Percentiles rank a stretch among this genome's conserved stretches.
Conservation (phyloP, 2,113 vertebrate species). For the Hirundichthys speculiger region DNA sequence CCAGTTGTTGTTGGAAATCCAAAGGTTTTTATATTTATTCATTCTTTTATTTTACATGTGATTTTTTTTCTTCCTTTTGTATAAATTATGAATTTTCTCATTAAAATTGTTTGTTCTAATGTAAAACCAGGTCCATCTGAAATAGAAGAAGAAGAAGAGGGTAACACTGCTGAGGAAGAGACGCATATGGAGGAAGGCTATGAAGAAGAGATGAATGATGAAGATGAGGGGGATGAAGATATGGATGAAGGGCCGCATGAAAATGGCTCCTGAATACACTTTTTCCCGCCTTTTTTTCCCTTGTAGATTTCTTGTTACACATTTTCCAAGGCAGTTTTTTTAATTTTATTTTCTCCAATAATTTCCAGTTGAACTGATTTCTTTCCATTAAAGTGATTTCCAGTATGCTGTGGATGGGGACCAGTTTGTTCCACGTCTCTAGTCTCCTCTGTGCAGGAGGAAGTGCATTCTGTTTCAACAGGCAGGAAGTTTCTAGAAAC, state of each 20-base stretch:
- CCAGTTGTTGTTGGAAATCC: too few relatives aligned
- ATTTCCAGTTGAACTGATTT: too few relatives aligned
- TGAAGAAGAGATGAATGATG: conserved; percentile 44
- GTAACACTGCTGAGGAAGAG: conserved; percentile 14
- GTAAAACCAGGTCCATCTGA: conserved; percentile 37
- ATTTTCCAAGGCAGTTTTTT: too few relatives aligned
- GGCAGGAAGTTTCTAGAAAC: too few relatives aligned
- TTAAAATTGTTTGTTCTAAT: neutral
- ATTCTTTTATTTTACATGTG: neutral
- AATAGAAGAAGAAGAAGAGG: conserved; percentile 72
- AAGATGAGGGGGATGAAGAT: conserved; percentile 55
- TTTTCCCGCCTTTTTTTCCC: neutral
- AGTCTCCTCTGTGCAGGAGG: too few relatives aligned
- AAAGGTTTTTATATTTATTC: neutral
- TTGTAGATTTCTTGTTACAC: neutral
- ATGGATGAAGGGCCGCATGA: conserved; percentile 87
- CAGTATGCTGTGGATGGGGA: too few relatives aligned
- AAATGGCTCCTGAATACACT: conserved; percentile 82
- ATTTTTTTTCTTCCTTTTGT: neutral
- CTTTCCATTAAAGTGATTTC: too few relatives aligned
- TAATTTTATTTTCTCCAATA: too few relatives aligned
- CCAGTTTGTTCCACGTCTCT: too few relatives aligned
- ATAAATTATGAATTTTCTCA: neutral
- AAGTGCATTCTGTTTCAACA: too few relatives aligned
- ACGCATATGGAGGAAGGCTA: conserved; percentile 30